These are phyloP conservation scores for Chromis chromis DNA, from an alignment of 2,797 vertebrate genomes.

Conservation along the genomic window DNA sequence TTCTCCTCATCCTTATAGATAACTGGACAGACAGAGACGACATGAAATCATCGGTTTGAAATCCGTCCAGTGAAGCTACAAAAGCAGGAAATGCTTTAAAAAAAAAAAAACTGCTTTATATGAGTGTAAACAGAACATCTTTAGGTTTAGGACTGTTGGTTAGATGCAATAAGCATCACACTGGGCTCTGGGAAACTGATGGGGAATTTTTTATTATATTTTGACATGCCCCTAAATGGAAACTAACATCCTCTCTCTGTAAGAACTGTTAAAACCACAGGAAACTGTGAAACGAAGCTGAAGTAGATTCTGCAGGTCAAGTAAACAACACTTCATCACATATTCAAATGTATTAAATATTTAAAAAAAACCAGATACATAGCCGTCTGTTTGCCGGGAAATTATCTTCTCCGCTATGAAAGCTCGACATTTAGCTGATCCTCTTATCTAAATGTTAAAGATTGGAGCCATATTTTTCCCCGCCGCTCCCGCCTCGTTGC, in stretches of 20 bases:
- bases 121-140: neutral
- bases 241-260: neutral
- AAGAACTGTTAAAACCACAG: neutral
- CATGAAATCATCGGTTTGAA: neutral
- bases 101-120: neutral
- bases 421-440: slow-evolving; percentile 49
- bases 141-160: neutral
- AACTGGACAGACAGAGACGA: neutral
- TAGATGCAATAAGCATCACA: neutral
- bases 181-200: neutral
- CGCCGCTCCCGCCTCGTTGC: slow-evolving; percentile 17
- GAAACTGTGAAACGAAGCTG: neutral
- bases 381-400: neutral
- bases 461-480: slow-evolving; percentile 34
- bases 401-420: slow-evolving; percentile 4
- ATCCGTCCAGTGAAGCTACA: neutral
- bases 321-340: neutral
- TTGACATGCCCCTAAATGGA: neutral
- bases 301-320: neutral
- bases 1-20: slow-evolving; percentile 3
- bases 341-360: neutral
- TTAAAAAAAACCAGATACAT: neutral
- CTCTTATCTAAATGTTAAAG: slow-evolving; percentile 55
- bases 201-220: neutral
- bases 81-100: neutral